Base-by-base conservation (phyloP, 2,888 invertebrate species). In the Dione vanillae region DNA sequence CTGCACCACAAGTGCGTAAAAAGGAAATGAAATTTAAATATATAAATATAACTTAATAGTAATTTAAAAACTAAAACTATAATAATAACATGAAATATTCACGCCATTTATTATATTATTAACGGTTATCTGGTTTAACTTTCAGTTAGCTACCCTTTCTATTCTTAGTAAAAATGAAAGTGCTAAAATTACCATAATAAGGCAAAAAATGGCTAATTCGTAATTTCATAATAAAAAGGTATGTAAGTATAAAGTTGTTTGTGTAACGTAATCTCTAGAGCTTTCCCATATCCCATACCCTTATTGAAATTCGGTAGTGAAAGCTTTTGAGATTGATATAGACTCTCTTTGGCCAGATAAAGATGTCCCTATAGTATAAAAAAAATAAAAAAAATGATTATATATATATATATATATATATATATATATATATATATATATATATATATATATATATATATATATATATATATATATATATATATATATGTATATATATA, bases 291-390 rank as follows among this genome's bases (percentile, higher is more conserved):
- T 56, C 37, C 16, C 56, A 37, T 56, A n/a, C n/a, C n/a, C 56
- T 56, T 56, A 56, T 56, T 56, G 56, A 56, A 56, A 56, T 56
- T 56, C 11, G 37, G 37, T 37, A 56, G 16, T 56, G 54, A 56
- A 37, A 56, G 37, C 56, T 56, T 37, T 16, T 16, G 56, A 56
- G 6, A 16, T 10, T 7, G n/a, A 37, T 37, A 37, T 37, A 37
- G 37, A 10, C 37, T 56, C 16, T 11, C 16, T 56, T 56, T 56
- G n/a, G 16, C 11, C 56, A 56, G 16, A 37, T 16, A 11, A 56
- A 35, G 11, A 10, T 37, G 7, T 40, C 35, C n/a, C 56, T 56
- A 16, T 11, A 10, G 35, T 9, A 54, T 54, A 16, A 16, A 16
- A 16, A n/a, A n/a, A 37, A 37, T 54, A 5, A 9, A 37, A 37